phyloP scores from a whole-genome alignment of 2,113 vertebrate genomes.

The Electrona antarctica region DNA sequence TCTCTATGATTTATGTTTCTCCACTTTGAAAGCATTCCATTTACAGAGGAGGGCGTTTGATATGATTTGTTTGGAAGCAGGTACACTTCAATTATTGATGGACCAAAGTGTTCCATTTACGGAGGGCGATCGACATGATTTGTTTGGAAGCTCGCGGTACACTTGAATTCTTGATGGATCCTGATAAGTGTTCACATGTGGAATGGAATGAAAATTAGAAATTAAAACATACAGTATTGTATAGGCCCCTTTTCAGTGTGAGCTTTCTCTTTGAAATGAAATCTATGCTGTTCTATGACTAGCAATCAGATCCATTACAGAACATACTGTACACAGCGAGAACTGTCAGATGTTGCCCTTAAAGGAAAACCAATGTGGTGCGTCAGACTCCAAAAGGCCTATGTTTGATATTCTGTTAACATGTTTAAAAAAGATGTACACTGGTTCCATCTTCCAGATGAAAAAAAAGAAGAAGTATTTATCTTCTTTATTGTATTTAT shows the following conservation, averaged over 20 bases:
- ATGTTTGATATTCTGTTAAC: not conserved
- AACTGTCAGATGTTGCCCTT: not conserved
- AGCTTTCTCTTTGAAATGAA: slow-evolving; percentile 7
- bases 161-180: too few species aligned
- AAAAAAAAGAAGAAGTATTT: too few species aligned
- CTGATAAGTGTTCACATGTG: not conserved
- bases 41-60: too few species aligned
- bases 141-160: not conserved
- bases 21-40: too few species aligned
- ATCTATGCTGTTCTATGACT: slow-evolving; percentile 11
- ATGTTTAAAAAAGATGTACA: too few species aligned
- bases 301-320: not conserved
- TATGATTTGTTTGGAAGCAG: too few species aligned
- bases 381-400: not conserved
- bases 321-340: not conserved
- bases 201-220: not conserved
- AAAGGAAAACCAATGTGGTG: not conserved
- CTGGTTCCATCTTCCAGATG: too few species aligned
- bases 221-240: not conserved
- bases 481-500: too few species aligned
- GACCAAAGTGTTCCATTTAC: too few species aligned
- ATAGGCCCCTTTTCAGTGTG: not conserved
- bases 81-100: too few species aligned
- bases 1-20: too few species aligned
- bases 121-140: slow-evolving; percentile 6